These are phyloP conservation scores for Meles meles DNA, from an alignment of 2,113 vertebrate species.

Conservation along the genomic window DNA sequence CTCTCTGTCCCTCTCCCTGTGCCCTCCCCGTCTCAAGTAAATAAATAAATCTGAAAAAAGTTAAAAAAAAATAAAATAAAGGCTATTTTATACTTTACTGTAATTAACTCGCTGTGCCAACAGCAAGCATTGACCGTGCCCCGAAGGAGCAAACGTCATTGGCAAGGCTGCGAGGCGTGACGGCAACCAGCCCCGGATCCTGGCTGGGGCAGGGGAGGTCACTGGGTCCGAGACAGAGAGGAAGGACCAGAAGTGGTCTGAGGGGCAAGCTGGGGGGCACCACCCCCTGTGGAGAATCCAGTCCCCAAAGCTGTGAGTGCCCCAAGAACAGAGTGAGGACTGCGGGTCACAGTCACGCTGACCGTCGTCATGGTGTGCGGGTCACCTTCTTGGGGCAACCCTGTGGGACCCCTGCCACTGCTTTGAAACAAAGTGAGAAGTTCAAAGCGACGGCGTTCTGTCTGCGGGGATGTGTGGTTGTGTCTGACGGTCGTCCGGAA, in stretches of 20 bases:
- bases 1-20: background rate
- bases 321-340: background rate
- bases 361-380: rapidly evolving
- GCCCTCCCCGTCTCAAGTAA: background rate
- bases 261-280: background rate
- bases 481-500: background rate
- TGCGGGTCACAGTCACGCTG: rapidly evolving
- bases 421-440: background rate
- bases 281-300: rapidly evolving
- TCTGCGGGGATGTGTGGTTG: background rate
- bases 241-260: background rate
- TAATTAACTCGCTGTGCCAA: background rate
- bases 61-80: background rate
- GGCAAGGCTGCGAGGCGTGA: background rate
- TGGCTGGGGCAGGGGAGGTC: no score
- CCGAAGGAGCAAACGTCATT: background rate
- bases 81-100: background rate
- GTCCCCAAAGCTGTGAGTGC: background rate
- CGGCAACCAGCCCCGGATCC: background rate
- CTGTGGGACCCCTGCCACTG: rapidly evolving
- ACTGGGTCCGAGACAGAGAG: rapidly evolving
- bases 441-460: rapidly evolving
- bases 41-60: background rate
- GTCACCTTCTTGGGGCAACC: rapidly evolving
- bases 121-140: background rate